phyloP scores from a whole-genome alignment of 2,113 vertebrate species.

The Oryzias javanicus region DNA sequence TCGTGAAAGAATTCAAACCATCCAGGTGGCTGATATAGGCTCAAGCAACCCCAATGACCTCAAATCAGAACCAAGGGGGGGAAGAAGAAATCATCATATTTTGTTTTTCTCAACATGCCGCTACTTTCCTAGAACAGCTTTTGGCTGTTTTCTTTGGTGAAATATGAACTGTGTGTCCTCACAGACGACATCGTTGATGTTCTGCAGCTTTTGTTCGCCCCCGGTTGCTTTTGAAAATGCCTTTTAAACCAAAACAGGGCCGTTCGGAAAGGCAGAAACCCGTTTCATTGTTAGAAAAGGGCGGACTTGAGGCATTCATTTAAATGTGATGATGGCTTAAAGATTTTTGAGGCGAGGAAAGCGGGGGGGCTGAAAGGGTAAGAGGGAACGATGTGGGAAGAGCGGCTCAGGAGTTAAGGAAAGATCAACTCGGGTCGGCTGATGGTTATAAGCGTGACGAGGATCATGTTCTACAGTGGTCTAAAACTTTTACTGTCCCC shows the following conservation, averaged over 20 bases:
- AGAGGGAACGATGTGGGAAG: constrained; percentile 6
- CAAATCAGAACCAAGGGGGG: too few species aligned
- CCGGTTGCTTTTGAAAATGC: background rate
- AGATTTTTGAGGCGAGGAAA: background rate
- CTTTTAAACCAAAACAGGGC: background rate
- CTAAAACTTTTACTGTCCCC: constrained; percentile 39
- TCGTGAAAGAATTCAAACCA: too few species aligned
- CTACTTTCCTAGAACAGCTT: too few species aligned
- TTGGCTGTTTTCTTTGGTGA: background rate
- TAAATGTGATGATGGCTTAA: background rate
- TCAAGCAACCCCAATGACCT: too few species aligned
- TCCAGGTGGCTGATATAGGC: too few species aligned
- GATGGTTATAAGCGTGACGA: constrained; percentile 42
- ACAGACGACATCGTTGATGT: background rate
- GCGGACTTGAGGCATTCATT: background rate
- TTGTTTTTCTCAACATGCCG: too few species aligned
- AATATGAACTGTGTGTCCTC: background rate
- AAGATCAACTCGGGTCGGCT: constrained; percentile 45
- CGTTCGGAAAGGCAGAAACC: background rate
- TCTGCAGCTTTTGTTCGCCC: background rate
- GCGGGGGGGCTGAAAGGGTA: background rate
- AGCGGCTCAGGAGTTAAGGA: constrained; percentile 1
- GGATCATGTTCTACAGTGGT: constrained; percentile 56
- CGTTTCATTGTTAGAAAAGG: background rate
- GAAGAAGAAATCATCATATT: too few species aligned